Base-by-base conservation (phyloP, 2,888 invertebrate genomes). In the Aelia acuminata region DNA sequence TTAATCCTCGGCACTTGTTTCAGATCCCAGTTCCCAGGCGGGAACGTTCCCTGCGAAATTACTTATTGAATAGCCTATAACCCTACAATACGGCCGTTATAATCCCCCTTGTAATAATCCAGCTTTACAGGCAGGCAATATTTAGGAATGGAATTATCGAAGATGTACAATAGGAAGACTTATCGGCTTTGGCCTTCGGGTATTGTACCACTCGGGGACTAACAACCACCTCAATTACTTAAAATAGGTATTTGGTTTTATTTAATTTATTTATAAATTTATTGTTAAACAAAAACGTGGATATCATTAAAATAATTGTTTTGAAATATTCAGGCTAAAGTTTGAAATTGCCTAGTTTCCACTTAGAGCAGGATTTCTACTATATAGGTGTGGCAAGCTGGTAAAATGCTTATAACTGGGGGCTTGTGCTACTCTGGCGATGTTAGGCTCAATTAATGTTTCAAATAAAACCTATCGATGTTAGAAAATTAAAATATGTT, bases 21-120 rank as follows among this genome's bases (percentile, higher is more conserved):
- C 80, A 47, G 80, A 80, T 80, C 80, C 80, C 80, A 43, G 80
- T 47, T 43, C 43, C 80, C 63, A 18, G 31, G 57, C 13, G 63
- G 35, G 31, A 15, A 18, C 20, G 13, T 31, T 31, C 63, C 35
- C 63, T 70, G 35, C 63, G 63, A 70, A 70, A 70, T 70, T 70
- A 70, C 63, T 70, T 70, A 70, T 70, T 70, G 63, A 70, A 70
- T 70, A 70, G 63, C 31, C 63, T 70, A 70, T 70, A 70, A 70
- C 63, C 63, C 63, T 70, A 70, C 63, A 70, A 70, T 70, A 70
- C 63, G 18, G 63, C 63, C 13, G 63, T 70, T 70, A 70, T 70
- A 70, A 70, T 31, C 63, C 20, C 63, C 35, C 63, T 70, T 70
- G 63, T 70, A 70, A 70, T 70, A 70, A 70, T 70, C 63, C 63